These are phyloP conservation scores for Cetonia aurata DNA, from an alignment of 2,888 invertebrate species.

Conservation along the genomic window DNA sequence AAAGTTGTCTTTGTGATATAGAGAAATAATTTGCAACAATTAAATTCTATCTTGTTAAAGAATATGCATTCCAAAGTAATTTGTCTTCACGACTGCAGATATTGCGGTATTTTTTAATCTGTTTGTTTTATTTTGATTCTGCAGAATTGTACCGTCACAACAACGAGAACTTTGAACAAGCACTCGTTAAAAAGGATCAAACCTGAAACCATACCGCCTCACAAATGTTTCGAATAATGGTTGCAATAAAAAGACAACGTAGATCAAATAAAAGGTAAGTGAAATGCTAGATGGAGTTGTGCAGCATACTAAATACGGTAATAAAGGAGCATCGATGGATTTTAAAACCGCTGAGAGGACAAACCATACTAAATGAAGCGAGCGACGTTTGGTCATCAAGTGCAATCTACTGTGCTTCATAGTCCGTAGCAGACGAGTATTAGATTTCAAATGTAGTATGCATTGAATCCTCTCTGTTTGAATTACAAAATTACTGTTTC, in stretches of 20 bases:
- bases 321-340: constrained; percentile 45
- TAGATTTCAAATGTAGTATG: constrained; percentile 51
- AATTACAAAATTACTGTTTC: constrained; percentile 46
- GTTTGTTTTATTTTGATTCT: background rate
- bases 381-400: constrained; percentile 54
- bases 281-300: constrained; percentile 19
- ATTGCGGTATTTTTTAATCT: no score
- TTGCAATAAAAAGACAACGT: constrained; percentile 5
- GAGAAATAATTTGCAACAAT: no score
- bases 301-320: constrained; percentile 37
- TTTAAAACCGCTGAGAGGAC: constrained; percentile 54
- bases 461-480: constrained; percentile 44
- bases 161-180: background rate
- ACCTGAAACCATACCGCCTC: background rate
- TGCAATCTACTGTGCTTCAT: constrained; percentile 51
- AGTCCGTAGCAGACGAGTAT: constrained; percentile 48
- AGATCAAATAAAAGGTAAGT: constrained; percentile 28
- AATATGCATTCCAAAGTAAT: no score
- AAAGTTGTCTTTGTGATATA: no score
- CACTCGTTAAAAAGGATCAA: constrained; percentile 11
- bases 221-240: background rate
- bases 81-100: no score
- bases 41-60: no score
- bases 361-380: constrained; percentile 52
- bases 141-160: background rate